These are phyloP conservation scores for Vulpes lagopus DNA, from an alignment of 2,113 vertebrate species.

Conservation along the genomic window DNA sequence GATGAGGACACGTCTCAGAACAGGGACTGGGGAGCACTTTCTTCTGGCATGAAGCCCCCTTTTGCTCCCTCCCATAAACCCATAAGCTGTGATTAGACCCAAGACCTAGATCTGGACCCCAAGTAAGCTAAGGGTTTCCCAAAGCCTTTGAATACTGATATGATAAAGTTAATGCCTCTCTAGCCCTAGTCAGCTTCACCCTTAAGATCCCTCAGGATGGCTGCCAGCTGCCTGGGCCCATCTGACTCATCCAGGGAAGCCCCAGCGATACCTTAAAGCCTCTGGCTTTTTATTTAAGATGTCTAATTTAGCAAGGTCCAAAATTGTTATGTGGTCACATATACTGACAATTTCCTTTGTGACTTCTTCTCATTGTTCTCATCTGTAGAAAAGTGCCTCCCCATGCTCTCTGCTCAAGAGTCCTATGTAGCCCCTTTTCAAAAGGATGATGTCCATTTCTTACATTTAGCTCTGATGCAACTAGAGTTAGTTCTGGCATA, in stretches of 20 bases:
- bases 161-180: not conserved
- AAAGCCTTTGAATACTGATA: not conserved
- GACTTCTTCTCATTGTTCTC: not conserved
- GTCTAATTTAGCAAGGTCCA: not conserved
- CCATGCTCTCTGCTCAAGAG: not conserved
- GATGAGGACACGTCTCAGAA: not conserved
- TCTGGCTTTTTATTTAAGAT: not conserved
- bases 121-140: not conserved
- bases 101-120: not conserved
- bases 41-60: not conserved
- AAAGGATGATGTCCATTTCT: not conserved
- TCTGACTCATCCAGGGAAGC: not conserved
- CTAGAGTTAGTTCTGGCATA: not conserved
- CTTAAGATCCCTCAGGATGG: fast-evolving
- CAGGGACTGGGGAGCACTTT: not conserved
- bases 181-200: not conserved
- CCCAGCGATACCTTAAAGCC: not conserved
- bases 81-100: not conserved
- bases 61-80: not conserved
- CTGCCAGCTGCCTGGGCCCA: not conserved
- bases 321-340: not conserved
- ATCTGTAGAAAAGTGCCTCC: not conserved
- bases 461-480: not conserved
- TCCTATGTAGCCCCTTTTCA: not conserved
- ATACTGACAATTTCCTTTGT: not conserved